A percentile compares a stretch with the other conserved stretches of the same genome.
Conservation (phyloP, 1,140 invertebrate genomes). For the Drosophila lowei region DNA sequence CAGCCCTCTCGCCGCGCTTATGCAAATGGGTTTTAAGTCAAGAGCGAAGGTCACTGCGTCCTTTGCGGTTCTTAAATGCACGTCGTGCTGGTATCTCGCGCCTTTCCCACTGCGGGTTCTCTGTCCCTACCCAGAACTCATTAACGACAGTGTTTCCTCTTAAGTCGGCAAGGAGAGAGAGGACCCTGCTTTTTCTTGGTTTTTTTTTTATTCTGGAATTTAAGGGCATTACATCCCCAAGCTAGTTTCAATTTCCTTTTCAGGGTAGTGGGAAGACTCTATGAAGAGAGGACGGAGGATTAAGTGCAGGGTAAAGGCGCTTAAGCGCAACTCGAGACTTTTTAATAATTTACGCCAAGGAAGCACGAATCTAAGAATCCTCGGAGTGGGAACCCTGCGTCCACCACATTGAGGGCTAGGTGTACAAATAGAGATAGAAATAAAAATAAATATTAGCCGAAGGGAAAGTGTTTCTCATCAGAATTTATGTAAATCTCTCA, state of each 20-base stretch:
- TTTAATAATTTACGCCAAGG: constrained; percentile 69
- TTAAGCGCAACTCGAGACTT: constrained; percentile 69
- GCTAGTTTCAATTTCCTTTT: constrained; percentile 48
- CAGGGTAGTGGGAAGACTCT: background rate
- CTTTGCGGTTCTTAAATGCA: constrained; percentile 65
- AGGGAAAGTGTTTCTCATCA: constrained; percentile 29
- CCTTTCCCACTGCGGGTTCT: constrained; percentile 1
- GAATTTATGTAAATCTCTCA: constrained; percentile 53
- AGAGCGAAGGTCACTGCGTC: constrained; percentile 72
- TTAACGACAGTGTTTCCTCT: constrained; percentile 67
- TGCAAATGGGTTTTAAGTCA: constrained; percentile 76
- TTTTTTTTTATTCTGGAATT: constrained; percentile 50
- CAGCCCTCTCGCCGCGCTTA: constrained; percentile 43
- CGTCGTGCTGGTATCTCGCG: constrained; percentile 26
- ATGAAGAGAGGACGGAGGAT: background rate
- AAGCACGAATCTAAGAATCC: constrained; percentile 58
- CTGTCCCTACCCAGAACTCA: constrained; percentile 54
- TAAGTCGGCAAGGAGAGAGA: constrained; percentile 30
- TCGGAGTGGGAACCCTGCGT: constrained; percentile 26
- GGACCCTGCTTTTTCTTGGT: background rate
- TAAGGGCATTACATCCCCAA: constrained; percentile 17
- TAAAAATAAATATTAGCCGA: constrained; percentile 55
- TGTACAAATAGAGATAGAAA: constrained; percentile 56
- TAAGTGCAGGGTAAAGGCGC: constrained; percentile 53
- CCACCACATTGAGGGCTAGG: constrained; percentile 41